Evolutionary conservation across 1,140 invertebrate genomes (phyloP), one percentile per base, ranked within the genome.

Genomic region (Drosophila nebulosa): DNA sequence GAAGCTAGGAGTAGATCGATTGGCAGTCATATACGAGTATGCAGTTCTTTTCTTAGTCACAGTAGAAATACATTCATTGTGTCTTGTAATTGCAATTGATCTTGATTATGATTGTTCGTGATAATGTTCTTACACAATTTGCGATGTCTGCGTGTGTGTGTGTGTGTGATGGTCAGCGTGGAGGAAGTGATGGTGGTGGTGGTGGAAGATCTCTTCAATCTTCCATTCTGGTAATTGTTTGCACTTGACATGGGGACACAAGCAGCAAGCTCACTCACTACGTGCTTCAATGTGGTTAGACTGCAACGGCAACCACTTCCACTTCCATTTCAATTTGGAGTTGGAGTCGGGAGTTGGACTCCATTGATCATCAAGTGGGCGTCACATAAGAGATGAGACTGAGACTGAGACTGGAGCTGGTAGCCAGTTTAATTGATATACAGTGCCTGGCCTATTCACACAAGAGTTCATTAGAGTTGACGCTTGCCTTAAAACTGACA

Each of bases 391-490:
- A 42, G 57, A 42, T 30, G 51, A 16, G 18, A 16, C 22, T 42
- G 61, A 32, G 7, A 32, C 30, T 32, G 30, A 32, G 10, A n/a
- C 30, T 32, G 30, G 2, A 50, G 60, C 18, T 42, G 21, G 18
- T 66, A 68, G 74, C 71, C 76, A 89, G 75, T 90, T 90, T 90
- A 90, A 90, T 90, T 90, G 86, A 90, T 90, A 86, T 89, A 84
- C 84, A 89, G 76, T 77, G 76, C 65, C 59, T 62, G 68, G 35
- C 18, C 65, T 89, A 88, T 88, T 88, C 83, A 88, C 83, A 88
- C 83, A 88, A 88, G 85, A 90, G 88, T 90, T 90, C 88, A 90
- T 90, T 90, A 90, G 89, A 84, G 88, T 90, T 90, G 88, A 90
- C 88, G 88, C 88, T 88, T 90, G 79, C 73, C 83, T 88, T 90